Evolutionary conservation across 2,113 vertebrate species (phyloP).

Genomic region (Corythornis madagascariensis): DNA sequence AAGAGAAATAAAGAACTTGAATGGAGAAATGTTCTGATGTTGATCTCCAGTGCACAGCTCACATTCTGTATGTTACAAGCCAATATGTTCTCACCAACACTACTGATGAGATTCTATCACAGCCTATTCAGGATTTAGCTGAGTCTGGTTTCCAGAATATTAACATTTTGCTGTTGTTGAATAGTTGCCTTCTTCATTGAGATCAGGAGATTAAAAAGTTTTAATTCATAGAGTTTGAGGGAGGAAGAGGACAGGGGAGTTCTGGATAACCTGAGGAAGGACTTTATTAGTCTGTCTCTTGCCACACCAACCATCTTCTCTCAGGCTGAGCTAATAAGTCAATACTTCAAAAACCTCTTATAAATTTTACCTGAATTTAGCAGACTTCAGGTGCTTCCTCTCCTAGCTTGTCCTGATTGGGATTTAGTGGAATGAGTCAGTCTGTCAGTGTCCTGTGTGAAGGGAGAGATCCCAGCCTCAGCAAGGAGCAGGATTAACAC

Average conservation of each 20-base stretch:
- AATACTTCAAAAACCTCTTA: not conserved
- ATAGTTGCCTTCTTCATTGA: not conserved
- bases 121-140: not conserved
- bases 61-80: not conserved
- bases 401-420: not conserved
- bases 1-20: not conserved
- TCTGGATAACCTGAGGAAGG: not conserved
- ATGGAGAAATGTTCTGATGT: not conserved
- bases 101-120: not conserved
- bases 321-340: not conserved
- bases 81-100: not conserved
- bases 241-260: not conserved
- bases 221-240: not conserved
- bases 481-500: not conserved
- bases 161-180: not conserved
- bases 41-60: not conserved
- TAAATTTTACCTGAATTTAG: not conserved
- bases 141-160: not conserved
- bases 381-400: not conserved
- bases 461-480: not conserved
- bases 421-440: not conserved
- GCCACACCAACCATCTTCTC: not conserved
- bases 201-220: not conserved
- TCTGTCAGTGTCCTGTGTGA: not conserved
- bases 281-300: not conserved